phyloP scores from a whole-genome alignment of 2,888 invertebrate genomes.

The Euzophera pinguis region DNA sequence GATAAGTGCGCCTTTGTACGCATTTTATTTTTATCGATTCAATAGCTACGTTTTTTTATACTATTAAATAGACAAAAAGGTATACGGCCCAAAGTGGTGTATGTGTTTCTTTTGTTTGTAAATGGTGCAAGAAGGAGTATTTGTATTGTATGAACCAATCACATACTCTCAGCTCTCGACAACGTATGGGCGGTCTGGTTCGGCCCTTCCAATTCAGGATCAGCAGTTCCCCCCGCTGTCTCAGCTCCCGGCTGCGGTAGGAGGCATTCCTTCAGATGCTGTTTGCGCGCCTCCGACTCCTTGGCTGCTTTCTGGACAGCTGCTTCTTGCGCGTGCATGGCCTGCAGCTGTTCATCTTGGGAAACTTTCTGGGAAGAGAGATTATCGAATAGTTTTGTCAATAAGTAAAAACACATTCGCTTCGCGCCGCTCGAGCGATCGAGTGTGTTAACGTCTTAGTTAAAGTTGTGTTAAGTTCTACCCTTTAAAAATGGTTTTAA shows the following conservation, averaged over 20 bases:
- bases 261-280: constrained; percentile 63
- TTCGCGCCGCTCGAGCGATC: no score
- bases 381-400: not conserved
- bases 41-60: no score
- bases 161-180: constrained; percentile 59
- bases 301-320: constrained; percentile 74
- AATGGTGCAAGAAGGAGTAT: no score
- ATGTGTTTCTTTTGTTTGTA: no score
- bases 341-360: constrained; percentile 53
- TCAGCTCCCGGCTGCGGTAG: constrained; percentile 62
- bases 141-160: not conserved
- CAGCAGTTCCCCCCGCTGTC: constrained; percentile 50
- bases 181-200: constrained; percentile 72
- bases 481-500: no score
- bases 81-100: no score
- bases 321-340: constrained; percentile 74
- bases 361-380: constrained; percentile 42
- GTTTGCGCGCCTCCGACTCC: constrained; percentile 80
- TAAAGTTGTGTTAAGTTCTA: no score
- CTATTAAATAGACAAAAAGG: no score
- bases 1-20: no score
- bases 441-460: no score
- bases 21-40: no score
- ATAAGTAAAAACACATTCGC: no score
- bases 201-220: constrained; percentile 72